Base-by-base conservation (phyloP, 1,140 invertebrate species). In the Dendrolimus kikuchii region DNA sequence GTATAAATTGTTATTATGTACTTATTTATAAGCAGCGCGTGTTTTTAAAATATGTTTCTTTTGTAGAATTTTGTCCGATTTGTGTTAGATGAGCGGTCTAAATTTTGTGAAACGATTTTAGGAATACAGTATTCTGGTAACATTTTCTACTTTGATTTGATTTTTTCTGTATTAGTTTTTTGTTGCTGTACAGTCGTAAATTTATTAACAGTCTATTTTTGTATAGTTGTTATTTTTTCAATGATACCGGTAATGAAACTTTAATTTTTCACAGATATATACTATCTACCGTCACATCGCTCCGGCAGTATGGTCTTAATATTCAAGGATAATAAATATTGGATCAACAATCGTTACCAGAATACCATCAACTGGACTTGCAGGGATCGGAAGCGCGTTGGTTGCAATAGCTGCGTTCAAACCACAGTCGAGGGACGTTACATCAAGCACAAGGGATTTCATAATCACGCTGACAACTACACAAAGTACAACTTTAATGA, bases 341-440 rank as follows among this genome's bases (percentile, higher is more conserved):
- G 83, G 83, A 83, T 86, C 53, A 86, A 86, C 62, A 86, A 85
- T 40, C 63, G 81, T 5, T 85, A 86, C 47, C 81, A 85, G 60
- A 86, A 84, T 51, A 86, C 83, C 0, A 86, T 86, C n/a, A 86
- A 86, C 38, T 86, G 83, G 83, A 85, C 83, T 0, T 86, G 83
- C 61, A 71, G 79, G 43, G 83, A 86, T 41, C 55, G 81, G 3
- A 85, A 86, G 50, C 61, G 80, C 4, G 59, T 83, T 2, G 81
- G 81, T 2, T 86, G 83, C 66, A 79, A 71, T 57, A 83, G 81
- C 60, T 85, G 83, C 37, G 66, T 86, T 3, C 83, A 86, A 46
- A 86, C 83, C 0, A 83, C 81, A 0, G 64, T 79, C 5, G 83
- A 86, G 49, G 83, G 83, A 0, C 55, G 81, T 6, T 84, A 83